A percentile compares a stretch with the other conserved stretches of the same genome.
phyloP scores from a whole-genome alignment of 2,797 vertebrate species.

The Silurus lanzhouensis region DNA sequence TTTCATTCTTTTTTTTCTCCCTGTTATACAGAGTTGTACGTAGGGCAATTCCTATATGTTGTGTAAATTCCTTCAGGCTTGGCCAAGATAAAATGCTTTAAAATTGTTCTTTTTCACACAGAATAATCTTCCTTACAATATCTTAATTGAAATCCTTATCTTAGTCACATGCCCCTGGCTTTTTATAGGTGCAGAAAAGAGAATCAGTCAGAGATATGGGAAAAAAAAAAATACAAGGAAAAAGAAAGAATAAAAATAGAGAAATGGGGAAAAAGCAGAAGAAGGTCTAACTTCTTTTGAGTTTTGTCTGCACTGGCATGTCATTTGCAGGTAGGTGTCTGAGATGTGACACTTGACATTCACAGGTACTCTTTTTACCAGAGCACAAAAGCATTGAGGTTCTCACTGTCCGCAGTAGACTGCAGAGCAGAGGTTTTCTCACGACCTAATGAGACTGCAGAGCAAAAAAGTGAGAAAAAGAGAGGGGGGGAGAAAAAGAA shows the following conservation, averaged over 20 bases:
- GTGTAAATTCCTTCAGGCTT: conserved; percentile 10
- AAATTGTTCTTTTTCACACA: conserved; percentile 57
- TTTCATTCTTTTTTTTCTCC: background rate
- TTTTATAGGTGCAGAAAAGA: conserved; percentile 22
- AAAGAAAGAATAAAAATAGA: background rate
- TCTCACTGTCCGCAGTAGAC: conserved; percentile 63
- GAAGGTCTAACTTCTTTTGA: conserved; percentile 11
- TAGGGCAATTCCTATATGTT: background rate
- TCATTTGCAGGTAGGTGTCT: conserved; percentile 68
- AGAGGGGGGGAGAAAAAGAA: background rate
- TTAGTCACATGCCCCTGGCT: conserved; percentile 1
- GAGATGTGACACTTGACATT: conserved; percentile 78
- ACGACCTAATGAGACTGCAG: conserved; percentile 52
- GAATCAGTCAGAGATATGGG: conserved; percentile 1
- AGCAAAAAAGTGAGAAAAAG: conserved; percentile 4
- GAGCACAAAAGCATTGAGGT: conserved; percentile 56
- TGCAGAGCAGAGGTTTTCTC: conserved; percentile 50
- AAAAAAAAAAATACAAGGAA: background rate
- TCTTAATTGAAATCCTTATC: conserved; percentile 69
- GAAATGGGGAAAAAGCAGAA: background rate
- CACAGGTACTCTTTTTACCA: conserved; percentile 65
- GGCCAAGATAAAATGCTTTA: conserved; percentile 17
- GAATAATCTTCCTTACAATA: conserved; percentile 63
- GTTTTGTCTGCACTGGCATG: conserved; percentile 60
- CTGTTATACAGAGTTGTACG: background rate